Evolutionary conservation across 2,888 invertebrate genomes (phyloP), one percentile per base, ranked within the genome.

Genomic region (Liodrosophila aerea): DNA sequence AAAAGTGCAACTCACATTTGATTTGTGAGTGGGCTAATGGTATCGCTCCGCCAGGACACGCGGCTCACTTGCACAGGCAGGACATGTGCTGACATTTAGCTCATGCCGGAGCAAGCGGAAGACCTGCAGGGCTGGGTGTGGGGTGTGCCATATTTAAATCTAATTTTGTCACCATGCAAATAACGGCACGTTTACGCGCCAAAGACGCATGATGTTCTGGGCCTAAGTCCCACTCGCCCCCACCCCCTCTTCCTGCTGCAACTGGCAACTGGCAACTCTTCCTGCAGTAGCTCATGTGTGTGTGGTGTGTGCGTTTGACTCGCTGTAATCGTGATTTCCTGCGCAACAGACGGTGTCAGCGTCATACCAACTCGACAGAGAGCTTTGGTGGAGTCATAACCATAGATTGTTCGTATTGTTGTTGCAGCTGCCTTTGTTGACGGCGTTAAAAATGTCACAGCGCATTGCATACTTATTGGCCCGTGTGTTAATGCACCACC

Each of bases 371-470:
- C 16, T n/a, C 15, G 8, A 7, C 13, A 8, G 36, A 15, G 36
- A 4, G 13, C 4, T 12, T 2, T 4, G 3, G 22, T 22, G 5
- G 22, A 22, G 22, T 22, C 22, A 22, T 22, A 22, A 22, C 22
- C 22, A 22, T 69, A 49, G 61, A 53, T 45, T 46, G 52, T 34
- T 56, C 34, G 44, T 54, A 60, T 64, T 67, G 62, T 58, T 67
- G 62, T 58, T 64, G 64, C 54, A 37, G 45, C 53, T 50, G 83
- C 57, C 63, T 68, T 76, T 78, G 82, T 77, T 71, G 76, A 57
- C 50, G 59, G 85, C 81, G 83, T 70, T 83, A 81, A 85, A 85
- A 85, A 85, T 84, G 85, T 85, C 85, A 85, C 85, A 84, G 76
- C 73, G 84, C 85, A 74, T 81, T 85, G 78, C 85, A 85, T 76